Evolutionary conservation across 2,113 vertebrate species (phyloP).

Genomic region (Gymnorhina tibicen): DNA sequence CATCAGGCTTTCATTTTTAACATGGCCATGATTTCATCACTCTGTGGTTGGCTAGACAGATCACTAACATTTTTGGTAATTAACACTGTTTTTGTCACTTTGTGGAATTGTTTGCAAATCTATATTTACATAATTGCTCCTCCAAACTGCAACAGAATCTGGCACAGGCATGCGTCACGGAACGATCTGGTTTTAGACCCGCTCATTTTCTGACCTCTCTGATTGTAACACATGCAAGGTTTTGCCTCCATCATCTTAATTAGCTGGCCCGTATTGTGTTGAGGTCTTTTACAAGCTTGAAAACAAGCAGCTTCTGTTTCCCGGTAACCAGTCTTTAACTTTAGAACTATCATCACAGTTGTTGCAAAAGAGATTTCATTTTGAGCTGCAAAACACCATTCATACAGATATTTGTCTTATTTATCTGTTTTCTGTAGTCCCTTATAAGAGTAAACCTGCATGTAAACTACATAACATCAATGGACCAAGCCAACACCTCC

Average conservation of each 20-base stretch:
- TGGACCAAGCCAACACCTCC: not conserved
- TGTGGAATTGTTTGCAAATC: slow-evolving; percentile 45
- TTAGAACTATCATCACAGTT: not conserved
- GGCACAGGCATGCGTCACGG: not conserved
- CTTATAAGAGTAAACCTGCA: not conserved
- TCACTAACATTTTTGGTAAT: slow-evolving; percentile 23
- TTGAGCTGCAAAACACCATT: not conserved
- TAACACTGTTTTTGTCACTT: slow-evolving; percentile 53
- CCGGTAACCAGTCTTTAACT: not conserved
- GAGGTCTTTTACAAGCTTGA: not conserved
- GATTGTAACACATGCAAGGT: not conserved
- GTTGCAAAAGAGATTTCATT: not conserved
- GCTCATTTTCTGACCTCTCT: not conserved
- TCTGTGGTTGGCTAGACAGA: slow-evolving; percentile 15
- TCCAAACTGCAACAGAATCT: slow-evolving; percentile 36
- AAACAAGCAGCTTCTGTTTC: not conserved
- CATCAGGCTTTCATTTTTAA: slow-evolving; percentile 48
- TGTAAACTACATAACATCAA: not conserved
- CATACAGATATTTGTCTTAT: not conserved
- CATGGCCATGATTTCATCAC: slow-evolving; percentile 34
- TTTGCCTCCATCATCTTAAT: slow-evolving; percentile 25
- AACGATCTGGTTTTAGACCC: slow-evolving; percentile 5
- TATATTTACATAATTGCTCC: slow-evolving; percentile 62
- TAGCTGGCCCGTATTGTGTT: not conserved
- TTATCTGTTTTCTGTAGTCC: not conserved